phyloP scores from a whole-genome alignment of 92 coral and sea anemone species.

The Anthopleura xanthogrammica region DNA sequence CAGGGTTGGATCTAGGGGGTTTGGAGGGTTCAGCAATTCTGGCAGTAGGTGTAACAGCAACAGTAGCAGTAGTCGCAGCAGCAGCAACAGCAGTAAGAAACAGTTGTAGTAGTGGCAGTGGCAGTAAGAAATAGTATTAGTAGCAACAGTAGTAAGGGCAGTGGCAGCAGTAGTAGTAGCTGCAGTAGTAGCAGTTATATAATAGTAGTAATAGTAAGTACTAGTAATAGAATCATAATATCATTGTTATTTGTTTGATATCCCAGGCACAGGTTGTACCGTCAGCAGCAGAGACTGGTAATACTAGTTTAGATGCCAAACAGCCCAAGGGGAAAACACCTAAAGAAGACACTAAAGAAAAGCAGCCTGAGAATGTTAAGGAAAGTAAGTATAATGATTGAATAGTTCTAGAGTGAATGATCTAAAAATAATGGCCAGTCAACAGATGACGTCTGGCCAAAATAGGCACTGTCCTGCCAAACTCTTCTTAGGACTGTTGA shows the following conservation, averaged over 20 bases:
- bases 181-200: not conserved
- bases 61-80: too few relatives aligned
- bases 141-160: too few relatives aligned
- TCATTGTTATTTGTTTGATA: not conserved
- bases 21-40: too few relatives aligned
- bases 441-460: too few relatives aligned
- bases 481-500: too few relatives aligned
- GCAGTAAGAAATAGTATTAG: too few relatives aligned
- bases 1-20: too few relatives aligned
- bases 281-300: constrained; percentile 12
- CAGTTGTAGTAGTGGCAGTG: too few relatives aligned
- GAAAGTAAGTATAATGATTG: not conserved
- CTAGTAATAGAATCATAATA: not conserved
- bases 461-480: too few relatives aligned
- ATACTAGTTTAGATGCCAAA: constrained; percentile 1
- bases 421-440: not conserved
- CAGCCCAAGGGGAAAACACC: not conserved
- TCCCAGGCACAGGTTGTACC: constrained; percentile 8
- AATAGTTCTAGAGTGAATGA: not conserved
- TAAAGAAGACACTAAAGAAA: not conserved
- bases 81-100: too few relatives aligned
- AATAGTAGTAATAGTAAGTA: not conserved
- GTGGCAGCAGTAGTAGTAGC: too few relatives aligned
- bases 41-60: not conserved
- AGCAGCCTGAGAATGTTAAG: not conserved